Evolutionary conservation across 2,113 vertebrate species (phyloP).

Genomic region (Garra rufa): DNA sequence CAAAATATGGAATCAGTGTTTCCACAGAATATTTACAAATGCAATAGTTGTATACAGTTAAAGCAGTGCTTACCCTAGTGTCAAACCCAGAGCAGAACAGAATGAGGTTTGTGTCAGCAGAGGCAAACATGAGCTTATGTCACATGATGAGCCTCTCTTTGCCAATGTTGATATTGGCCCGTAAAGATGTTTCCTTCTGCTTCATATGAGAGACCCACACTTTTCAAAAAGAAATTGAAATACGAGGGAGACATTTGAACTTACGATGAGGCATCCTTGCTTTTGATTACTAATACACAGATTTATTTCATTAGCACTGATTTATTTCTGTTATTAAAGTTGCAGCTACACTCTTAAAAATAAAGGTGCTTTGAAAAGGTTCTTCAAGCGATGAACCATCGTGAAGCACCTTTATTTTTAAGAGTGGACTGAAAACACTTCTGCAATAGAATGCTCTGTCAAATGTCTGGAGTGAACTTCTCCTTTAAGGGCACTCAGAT

Average conservation of each 20-base stretch:
- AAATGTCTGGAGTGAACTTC: too few species aligned
- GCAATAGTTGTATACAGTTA: too few species aligned
- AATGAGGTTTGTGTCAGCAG: slow-evolving; percentile 60
- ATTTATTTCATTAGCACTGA: too few species aligned
- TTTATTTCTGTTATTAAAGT: too few species aligned
- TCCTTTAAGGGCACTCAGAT: too few species aligned
- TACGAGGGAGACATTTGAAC: neutral
- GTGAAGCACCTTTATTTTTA: too few species aligned
- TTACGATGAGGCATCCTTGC: neutral
- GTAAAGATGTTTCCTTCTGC: slow-evolving; percentile 38
- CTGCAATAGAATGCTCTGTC: too few species aligned
- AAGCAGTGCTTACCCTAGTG: neutral
- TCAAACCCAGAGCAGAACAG: slow-evolving; percentile 58
- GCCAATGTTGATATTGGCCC: slow-evolving; percentile 74
- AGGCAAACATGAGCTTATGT: neutral
- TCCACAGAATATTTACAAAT: neutral
- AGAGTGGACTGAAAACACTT: too few species aligned
- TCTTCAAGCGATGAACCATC: too few species aligned
- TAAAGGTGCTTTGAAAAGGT: too few species aligned
- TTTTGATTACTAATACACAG: too few species aligned
- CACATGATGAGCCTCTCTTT: slow-evolving; percentile 48
- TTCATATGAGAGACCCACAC: neutral
- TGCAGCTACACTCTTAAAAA: too few species aligned
- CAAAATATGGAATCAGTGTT: neutral
- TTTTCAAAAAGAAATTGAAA: neutral